Base-by-base conservation (phyloP, 2,113 vertebrate genomes). In the Mirounga angustirostris region DNA sequence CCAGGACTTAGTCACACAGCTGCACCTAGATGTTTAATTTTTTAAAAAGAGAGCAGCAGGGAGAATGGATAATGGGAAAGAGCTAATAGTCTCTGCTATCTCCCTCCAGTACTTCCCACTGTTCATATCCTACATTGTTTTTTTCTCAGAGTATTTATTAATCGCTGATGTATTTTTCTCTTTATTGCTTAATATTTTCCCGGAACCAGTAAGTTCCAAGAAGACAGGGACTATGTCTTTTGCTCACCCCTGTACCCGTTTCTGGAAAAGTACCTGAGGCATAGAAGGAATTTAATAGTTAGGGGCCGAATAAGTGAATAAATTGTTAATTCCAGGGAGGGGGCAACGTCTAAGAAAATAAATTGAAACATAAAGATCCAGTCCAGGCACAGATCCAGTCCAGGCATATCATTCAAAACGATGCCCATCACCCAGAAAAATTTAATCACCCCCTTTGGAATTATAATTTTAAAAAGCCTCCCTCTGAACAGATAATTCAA, bases 311-410 rank as follows among this genome's bases (percentile, higher is more conserved):
- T 90, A 46, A 61, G 3, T 33, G 28, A 83, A 80, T n/a, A 22
- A 78, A 86, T 24, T 58, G 18, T 46, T 52, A 92, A 82, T 65
- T 82, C 56, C 65, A 28, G 40, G 43, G 26, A 65, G 19, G n/a
- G 28, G 22, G 15, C 40, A 82, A 63, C 24, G 24, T 46, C 40
- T 50, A 59, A 82, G 2, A 83, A 91, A 94, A 76, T 83, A 30
- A 61, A 67, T 76, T 86, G 93, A 96, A 90, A 74, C 24, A 36
- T 65, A 73, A 33, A 93, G 61, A 95, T 65, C 36, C 52, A 43
- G 4, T n/a, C 40, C 24, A 28, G 40, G 84, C 24, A 65, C 40
- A 28, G 1, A 71, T 65, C 33, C 52, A 43, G 4, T n/a, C 43
- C 24, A 28, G 40, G 84, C 26, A 65, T 33, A 28, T 46, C 46